Evolutionary conservation across 2,888 invertebrate genomes (phyloP).

Genomic region (Onthophagus sagittarius): DNA sequence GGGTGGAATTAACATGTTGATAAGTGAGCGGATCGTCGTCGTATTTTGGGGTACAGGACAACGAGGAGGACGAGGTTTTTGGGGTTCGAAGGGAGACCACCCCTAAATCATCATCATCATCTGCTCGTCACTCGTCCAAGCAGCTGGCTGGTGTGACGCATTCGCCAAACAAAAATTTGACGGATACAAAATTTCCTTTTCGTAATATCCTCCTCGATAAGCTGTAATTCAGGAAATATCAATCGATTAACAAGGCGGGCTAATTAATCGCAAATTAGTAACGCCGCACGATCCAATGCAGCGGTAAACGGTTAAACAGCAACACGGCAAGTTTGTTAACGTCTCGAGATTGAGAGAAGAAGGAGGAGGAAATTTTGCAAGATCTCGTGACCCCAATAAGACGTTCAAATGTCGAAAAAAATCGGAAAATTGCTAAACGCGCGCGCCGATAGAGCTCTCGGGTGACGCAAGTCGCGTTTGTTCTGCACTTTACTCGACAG

Average conservation of each 20-base stretch:
- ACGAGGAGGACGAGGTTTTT: no score
- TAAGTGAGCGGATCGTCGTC: not conserved
- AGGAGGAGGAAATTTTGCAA: not conserved
- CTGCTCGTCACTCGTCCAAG: slow-evolving; percentile 39
- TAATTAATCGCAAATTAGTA: not conserved
- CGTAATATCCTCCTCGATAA: no score
- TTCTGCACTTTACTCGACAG: not conserved
- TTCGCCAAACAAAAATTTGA: not conserved
- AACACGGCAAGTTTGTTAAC: not conserved
- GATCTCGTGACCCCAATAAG: not conserved
- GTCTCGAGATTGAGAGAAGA: not conserved
- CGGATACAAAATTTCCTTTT: no score
- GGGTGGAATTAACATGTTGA: not conserved
- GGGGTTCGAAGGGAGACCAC: slow-evolving; percentile 22
- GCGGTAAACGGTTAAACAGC: not conserved
- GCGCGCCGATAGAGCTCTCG: not conserved
- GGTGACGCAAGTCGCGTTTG: not conserved
- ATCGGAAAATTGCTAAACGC: not conserved
- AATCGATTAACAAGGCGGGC: not conserved
- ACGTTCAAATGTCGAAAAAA: not conserved
- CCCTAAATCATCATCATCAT: slow-evolving; percentile 34
- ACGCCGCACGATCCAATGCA: not conserved
- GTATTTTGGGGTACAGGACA: not conserved
- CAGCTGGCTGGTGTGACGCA: slow-evolving; percentile 34
- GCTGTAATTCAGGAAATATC: not conserved